Evolutionary conservation across 2,113 vertebrate species (phyloP), one percentile per base, ranked within the genome.

Genomic region (Corapipo altera): DNA sequence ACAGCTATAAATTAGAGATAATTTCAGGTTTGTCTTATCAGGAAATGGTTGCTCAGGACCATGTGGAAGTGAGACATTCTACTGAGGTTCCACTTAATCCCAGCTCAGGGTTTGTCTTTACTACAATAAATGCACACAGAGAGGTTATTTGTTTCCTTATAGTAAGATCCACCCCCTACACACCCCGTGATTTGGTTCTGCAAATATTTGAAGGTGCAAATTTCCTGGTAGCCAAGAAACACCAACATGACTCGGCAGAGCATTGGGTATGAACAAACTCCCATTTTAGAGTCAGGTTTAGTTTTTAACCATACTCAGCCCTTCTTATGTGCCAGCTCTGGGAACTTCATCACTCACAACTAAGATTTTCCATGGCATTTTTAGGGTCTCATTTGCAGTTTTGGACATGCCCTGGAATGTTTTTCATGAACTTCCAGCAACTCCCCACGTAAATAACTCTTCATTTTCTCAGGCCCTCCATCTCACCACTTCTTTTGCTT

Each of bases 141-240:
- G 35, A 62, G 6, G 37, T 55, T 49, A 22, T 59, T 81, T 88
- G 4, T 84, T 92, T 78, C 79, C 51, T 52, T 57, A 4, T 6
- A 37, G 43, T 46, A 35, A 88, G 88, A 75, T 30, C 85, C 59
- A 65, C 22, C 23, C 46, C 10, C 4, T 14, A 11, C 59, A 37
- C 48, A 12, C 74, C 79, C 37, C 0, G 0, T 54, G 66, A 77
- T 88, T 91, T 80, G 9, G 2, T 48, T 96, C 79, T 44, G 88
- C 76, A 96, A 94, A 93, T 93, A 94, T 95, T 95, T 91, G 55
- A 55, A 3, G 6, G 32, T 20, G 62, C 58, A 54, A 15, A 74
- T 91, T 92, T 95, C 91, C 94, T 83, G 86, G 79, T 92, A 85
- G 88, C n/a, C 41, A 23, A 71, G 90, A 61, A 81, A 83, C 46